Conservation (phyloP, 1,140 invertebrate species). For the Schlechtendalia chinensis region DNA sequence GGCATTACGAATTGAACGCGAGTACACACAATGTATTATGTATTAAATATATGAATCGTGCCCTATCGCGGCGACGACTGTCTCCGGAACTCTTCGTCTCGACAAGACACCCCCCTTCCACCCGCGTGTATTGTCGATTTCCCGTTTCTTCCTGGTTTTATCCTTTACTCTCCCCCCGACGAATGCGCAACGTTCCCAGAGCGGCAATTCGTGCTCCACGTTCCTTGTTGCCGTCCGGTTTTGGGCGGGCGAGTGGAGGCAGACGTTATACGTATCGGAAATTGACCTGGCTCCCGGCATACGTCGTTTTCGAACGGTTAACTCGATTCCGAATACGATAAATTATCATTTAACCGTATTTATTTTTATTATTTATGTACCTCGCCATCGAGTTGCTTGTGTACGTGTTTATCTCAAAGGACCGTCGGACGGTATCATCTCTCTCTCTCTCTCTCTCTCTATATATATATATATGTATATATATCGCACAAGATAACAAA, state of each 20-base stretch:
- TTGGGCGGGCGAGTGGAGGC: neutral
- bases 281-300: conserved; percentile 43
- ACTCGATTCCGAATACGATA: conserved; percentile 33
- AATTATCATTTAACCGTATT: conserved; percentile 44
- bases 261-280: conserved; percentile 5
- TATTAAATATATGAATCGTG: too few species aligned
- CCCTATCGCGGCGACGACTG: too few species aligned
- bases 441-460: too few species aligned
- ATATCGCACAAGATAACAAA: too few species aligned
- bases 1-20: too few species aligned
- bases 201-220: neutral
- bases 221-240: neutral
- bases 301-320: conserved; percentile 34
- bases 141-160: conserved; percentile 1
- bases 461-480: too few species aligned
- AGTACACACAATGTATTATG: too few species aligned
- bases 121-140: conserved; percentile 8
- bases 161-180: neutral
- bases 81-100: too few species aligned
- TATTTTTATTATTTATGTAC: conserved; percentile 13
- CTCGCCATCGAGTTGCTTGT: too few species aligned
- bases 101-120: too few species aligned
- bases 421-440: too few species aligned
- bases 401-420: too few species aligned
- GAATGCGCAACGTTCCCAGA: neutral